A percentile compares a stretch with the other conserved stretches of the same genome.
These are phyloP conservation scores for Chloroceryle amazona DNA, from an alignment of 2,797 vertebrate species.

Conservation along the genomic window DNA sequence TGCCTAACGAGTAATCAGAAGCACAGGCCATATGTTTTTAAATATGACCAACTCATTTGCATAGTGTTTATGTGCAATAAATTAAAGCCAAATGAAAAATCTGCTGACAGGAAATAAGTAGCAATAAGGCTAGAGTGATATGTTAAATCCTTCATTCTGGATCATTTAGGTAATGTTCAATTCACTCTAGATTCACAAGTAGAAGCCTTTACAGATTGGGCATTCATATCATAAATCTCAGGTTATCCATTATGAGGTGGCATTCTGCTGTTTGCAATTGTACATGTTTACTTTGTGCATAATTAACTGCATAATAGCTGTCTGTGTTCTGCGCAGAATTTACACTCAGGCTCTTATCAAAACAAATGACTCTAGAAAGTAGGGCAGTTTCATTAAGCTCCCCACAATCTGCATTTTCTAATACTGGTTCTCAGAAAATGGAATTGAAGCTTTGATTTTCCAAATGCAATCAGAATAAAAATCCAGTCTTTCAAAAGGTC, in stretches of 20 bases:
- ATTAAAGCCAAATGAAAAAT: slow-evolving; percentile 88
- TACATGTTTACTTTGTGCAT: slow-evolving; percentile 86
- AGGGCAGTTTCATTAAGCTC: slow-evolving; percentile 75
- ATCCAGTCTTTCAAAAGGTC: slow-evolving; percentile 7
- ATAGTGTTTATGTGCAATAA: slow-evolving; percentile 86
- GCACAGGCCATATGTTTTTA: slow-evolving; percentile 82
- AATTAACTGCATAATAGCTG: slow-evolving; percentile 85
- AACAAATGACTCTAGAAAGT: slow-evolving; percentile 78
- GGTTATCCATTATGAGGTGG: slow-evolving; percentile 85
- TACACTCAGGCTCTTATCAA: slow-evolving; percentile 73
- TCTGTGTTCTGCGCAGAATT: slow-evolving; percentile 78
- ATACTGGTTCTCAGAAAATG: slow-evolving; percentile 51
- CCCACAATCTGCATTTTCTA: slow-evolving; percentile 65
- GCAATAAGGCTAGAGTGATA: slow-evolving; percentile 86
- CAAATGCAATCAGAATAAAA: background rate
- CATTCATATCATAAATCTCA: slow-evolving; percentile 84
- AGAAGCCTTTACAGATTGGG: slow-evolving; percentile 82
- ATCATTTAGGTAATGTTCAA: slow-evolving; percentile 91
- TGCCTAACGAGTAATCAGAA: slow-evolving; percentile 77
- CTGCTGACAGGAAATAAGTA: slow-evolving; percentile 85
- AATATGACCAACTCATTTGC: slow-evolving; percentile 84
- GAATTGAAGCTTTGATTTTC: slow-evolving; percentile 17
- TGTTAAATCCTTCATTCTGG: slow-evolving; percentile 88
- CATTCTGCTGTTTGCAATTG: slow-evolving; percentile 82
- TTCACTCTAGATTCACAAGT: slow-evolving; percentile 90